Percentiles rank a stretch among this genome's conserved stretches.
Conservation (phyloP, 2,113 vertebrate genomes). For the Clinocottus analis region DNA sequence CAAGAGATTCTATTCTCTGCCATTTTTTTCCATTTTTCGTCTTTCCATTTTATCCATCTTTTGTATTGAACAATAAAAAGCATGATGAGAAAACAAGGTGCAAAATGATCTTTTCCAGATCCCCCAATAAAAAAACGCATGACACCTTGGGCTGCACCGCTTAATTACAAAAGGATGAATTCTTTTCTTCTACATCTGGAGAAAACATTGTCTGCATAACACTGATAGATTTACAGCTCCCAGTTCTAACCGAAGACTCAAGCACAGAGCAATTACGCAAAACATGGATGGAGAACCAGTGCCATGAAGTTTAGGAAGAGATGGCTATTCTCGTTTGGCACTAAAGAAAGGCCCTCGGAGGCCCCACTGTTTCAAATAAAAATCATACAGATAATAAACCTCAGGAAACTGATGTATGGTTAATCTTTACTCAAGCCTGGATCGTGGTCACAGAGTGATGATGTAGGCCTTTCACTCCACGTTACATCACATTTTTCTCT, state of each 20-base stretch:
- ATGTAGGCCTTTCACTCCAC: slow-evolving; percentile 13
- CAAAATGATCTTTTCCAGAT: slow-evolving; percentile 85
- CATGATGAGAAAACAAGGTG: slow-evolving; percentile 89
- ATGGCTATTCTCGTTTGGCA: slow-evolving; percentile 59
- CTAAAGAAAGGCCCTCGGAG: slow-evolving; percentile 19
- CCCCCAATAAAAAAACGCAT: slow-evolving; percentile 85
- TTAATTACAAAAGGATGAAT: slow-evolving; percentile 90
- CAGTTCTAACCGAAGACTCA: slow-evolving; percentile 76
- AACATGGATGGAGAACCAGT: slow-evolving; percentile 76
- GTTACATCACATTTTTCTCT: slow-evolving; percentile 18
- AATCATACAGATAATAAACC: slow-evolving; percentile 26
- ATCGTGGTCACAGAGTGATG: slow-evolving; percentile 42
- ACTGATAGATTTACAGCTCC: slow-evolving; percentile 85
- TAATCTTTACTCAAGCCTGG: slow-evolving; percentile 26
- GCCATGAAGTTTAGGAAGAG: slow-evolving; percentile 65
- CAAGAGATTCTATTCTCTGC: slow-evolving; percentile 61
- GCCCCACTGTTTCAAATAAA: slow-evolving; percentile 60
- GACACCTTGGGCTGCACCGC: slow-evolving; percentile 84
- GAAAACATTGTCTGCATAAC: slow-evolving; percentile 84
- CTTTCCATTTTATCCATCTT: slow-evolving; percentile 67
- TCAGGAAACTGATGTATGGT: slow-evolving; percentile 31
- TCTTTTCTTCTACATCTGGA: slow-evolving; percentile 87
- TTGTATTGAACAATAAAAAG: slow-evolving; percentile 75
- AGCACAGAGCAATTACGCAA: slow-evolving; percentile 82
- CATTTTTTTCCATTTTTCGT: slow-evolving; percentile 60